Conservation (phyloP, 1,140 invertebrate genomes). For the Acyrthosiphon pisum region DNA sequence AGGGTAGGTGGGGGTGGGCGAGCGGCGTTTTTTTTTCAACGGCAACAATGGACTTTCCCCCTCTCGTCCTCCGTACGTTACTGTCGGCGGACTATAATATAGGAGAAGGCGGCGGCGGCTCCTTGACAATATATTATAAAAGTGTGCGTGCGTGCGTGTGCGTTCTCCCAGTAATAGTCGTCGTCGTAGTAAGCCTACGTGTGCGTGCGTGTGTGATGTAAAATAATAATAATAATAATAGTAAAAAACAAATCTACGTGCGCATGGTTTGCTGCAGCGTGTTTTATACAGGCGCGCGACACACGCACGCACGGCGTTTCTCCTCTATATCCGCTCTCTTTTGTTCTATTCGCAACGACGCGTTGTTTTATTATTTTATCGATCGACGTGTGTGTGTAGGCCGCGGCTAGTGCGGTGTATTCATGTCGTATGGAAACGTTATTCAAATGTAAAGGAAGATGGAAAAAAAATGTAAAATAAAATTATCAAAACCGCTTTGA, state of each 20-base stretch:
- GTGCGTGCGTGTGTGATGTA: background rate
- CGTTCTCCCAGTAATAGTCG: slow-evolving; percentile 18
- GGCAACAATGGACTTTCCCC: slow-evolving; percentile 37
- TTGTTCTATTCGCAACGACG: slow-evolving; percentile 44
- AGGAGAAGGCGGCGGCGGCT: slow-evolving; percentile 31
- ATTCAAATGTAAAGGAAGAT: background rate
- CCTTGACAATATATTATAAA: slow-evolving; percentile 43
- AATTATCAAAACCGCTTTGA: background rate
- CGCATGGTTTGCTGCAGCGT: background rate
- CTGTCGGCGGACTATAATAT: slow-evolving; percentile 1
- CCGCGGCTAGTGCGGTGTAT: background rate
- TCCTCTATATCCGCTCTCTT: slow-evolving; percentile 45
- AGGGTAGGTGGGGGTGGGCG: background rate
- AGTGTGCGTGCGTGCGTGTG: background rate
- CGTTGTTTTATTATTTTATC: slow-evolving; percentile 42
- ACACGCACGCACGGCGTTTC: slow-evolving; percentile 31
- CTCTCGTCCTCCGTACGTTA: background rate
- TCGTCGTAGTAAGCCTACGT: background rate
- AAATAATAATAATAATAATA: slow-evolving; percentile 30
- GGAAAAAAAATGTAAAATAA: background rate
- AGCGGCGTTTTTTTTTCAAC: slow-evolving; percentile 39
- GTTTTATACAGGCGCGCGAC: background rate
- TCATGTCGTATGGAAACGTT: background rate
- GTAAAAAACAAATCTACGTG: slow-evolving; percentile 10
- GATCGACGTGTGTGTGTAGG: slow-evolving; percentile 16